Evolutionary conservation across 2,888 invertebrate species (phyloP).

Genomic region (Scrobipalpa atriplicella): DNA sequence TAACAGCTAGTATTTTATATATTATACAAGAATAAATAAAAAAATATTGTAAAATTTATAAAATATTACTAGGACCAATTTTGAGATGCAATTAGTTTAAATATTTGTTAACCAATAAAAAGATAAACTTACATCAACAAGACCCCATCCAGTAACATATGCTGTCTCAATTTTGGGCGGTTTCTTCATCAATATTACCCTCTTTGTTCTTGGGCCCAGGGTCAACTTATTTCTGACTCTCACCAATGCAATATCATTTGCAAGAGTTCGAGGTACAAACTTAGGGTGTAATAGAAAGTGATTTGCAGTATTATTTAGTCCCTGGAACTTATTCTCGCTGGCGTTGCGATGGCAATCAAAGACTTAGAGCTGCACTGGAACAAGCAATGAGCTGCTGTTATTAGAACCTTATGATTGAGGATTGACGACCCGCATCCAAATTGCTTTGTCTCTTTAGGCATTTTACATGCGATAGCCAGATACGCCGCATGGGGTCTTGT

Average conservation of each 20-base stretch:
- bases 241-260: slow-evolving; percentile 44
- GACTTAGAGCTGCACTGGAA: slow-evolving; percentile 29
- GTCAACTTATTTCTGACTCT: slow-evolving; percentile 30
- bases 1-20: too few species aligned
- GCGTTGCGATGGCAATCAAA: slow-evolving; percentile 21
- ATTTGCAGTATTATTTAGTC: not conserved
- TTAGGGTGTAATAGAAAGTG: slow-evolving; percentile 40
- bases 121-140: slow-evolving; percentile 40
- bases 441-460: not conserved
- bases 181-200: slow-evolving; percentile 36
- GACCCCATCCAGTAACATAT: slow-evolving; percentile 45
- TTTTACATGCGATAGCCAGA: slow-evolving; percentile 37
- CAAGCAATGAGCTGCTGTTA: slow-evolving; percentile 45
- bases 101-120: too few species aligned
- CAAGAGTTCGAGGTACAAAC: slow-evolving; percentile 33
- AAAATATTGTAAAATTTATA: too few species aligned
- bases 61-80: too few species aligned
- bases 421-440: slow-evolving; percentile 44
- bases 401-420: slow-evolving; percentile 37
- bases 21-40: too few species aligned
- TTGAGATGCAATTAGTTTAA: too few species aligned
- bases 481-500: slow-evolving; percentile 38
- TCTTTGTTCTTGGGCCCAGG: slow-evolving; percentile 36
- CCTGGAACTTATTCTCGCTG: slow-evolving; percentile 27
- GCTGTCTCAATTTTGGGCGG: slow-evolving; percentile 34